These are phyloP conservation scores for Tenebrio molitor DNA, from an alignment of 1,140 invertebrate genomes.

Conservation along the genomic window DNA sequence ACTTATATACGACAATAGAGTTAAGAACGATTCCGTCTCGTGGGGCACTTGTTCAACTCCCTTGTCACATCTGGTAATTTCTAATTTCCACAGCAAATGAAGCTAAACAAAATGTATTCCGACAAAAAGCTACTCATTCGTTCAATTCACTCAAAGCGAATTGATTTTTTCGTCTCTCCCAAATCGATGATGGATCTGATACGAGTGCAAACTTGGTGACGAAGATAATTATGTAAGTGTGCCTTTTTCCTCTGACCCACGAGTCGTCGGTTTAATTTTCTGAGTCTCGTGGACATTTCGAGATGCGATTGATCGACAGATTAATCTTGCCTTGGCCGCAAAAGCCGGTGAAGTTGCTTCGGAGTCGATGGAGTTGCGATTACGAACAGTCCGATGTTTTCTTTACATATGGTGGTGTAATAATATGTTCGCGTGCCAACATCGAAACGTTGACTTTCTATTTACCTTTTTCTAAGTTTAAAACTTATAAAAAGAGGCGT, in stretches of 20 bases:
- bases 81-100: no score
- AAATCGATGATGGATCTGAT: no score
- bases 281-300: neutral
- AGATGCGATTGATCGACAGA: conserved; percentile 22
- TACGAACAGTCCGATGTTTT: conserved; percentile 8
- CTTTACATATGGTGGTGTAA: conserved; percentile 10
- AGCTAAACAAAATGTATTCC: no score
- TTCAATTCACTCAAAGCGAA: no score
- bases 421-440: neutral
- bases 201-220: no score
- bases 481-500: conserved; percentile 23
- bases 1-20: conserved; percentile 17
- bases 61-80: neutral
- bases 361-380: neutral
- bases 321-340: conserved; percentile 17
- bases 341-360: neutral
- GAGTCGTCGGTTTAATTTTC: conserved; percentile 31
- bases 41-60: neutral
- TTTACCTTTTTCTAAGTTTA: conserved; percentile 1
- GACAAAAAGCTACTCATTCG: no score
- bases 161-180: no score
- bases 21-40: neutral
- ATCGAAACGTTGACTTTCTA: neutral
- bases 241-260: no score
- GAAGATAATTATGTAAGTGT: no score